Percentiles rank a stretch among this genome's conserved stretches.
phyloP scores from a whole-genome alignment of 2,113 vertebrate genomes.

The Rhinogobius similis region DNA sequence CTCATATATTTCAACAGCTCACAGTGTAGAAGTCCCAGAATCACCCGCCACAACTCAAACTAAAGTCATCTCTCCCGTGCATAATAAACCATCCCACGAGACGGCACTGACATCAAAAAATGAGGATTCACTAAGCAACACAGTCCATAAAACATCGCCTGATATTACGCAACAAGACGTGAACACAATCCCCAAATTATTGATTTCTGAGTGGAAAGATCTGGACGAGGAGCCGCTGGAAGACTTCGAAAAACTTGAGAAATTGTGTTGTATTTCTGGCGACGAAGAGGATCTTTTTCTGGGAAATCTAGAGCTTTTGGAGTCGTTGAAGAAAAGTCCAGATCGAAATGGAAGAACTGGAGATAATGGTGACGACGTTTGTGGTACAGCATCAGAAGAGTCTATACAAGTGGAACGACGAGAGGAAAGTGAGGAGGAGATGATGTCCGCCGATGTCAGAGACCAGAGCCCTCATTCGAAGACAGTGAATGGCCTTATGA shows the following conservation, averaged over 20 bases:
- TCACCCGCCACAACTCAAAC: conserved; percentile 55
- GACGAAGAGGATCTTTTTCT: conserved; percentile 80
- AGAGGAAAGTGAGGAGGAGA: conserved; percentile 40
- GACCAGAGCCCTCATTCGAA: conserved; percentile 74
- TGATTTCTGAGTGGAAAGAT: conserved; percentile 83
- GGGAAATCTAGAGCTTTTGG: conserved; percentile 77
- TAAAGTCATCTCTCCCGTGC: conserved; percentile 58
- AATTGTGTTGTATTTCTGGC: conserved; percentile 78
- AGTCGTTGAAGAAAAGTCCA: conserved; percentile 76
- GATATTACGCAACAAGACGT: conserved; percentile 46
- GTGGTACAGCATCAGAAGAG: conserved; percentile 29
- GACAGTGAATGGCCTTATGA: conserved; percentile 84
- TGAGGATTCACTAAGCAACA: conserved; percentile 47
- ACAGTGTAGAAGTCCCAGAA: conserved; percentile 36
- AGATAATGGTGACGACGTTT: conserved; percentile 17
- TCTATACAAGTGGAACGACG: conserved; percentile 25
- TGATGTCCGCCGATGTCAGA: conserved; percentile 63
- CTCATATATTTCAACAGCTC: conserved; percentile 33
- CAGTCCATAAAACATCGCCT: conserved; percentile 47
- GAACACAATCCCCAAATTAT: conserved; percentile 74
- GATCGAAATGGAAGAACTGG: conserved; percentile 51
- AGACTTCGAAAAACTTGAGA: conserved; percentile 82
- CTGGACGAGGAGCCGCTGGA: conserved; percentile 80
- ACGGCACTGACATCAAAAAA: conserved; percentile 35
- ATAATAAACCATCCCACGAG: conserved; percentile 53